Conservation (phyloP, 2,888 invertebrate genomes). For the Anodontia alba region DNA sequence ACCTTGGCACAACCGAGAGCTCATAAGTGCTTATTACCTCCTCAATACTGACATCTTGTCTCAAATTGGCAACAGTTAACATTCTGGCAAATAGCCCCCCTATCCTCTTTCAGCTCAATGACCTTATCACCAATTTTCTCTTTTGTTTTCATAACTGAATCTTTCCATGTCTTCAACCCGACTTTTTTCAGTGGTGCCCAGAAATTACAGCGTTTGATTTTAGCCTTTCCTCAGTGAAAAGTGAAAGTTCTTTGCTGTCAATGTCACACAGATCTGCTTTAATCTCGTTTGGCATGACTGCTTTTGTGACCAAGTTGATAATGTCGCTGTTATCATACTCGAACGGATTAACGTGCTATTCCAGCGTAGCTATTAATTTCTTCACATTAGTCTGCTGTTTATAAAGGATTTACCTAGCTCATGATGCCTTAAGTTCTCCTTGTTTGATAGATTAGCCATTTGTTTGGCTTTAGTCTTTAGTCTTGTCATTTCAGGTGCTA, state of each 20-base stretch:
- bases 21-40: neutral
- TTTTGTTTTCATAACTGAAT: neutral
- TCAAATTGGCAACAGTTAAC: constrained; percentile 15
- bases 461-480: neutral
- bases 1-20: neutral
- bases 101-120: constrained; percentile 18
- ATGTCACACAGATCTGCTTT: neutral
- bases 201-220: neutral
- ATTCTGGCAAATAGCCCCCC: constrained; percentile 23
- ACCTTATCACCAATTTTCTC: neutral
- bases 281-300: neutral
- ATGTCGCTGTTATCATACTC: neutral
- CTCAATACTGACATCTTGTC: neutral
- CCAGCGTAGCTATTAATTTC: neutral
- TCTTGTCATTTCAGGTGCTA: neutral
- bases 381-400: neutral
- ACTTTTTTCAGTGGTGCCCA: neutral
- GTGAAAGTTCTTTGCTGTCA: neutral
- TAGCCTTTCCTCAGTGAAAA: neutral
- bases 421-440: neutral
- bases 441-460: neutral
- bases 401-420: neutral
- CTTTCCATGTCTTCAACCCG: neutral
- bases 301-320: neutral
- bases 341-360: neutral